Evolutionary conservation across 1,140 invertebrate species (phyloP), one percentile per base, ranked within the genome.

Genomic region (Papilio polytes): DNA sequence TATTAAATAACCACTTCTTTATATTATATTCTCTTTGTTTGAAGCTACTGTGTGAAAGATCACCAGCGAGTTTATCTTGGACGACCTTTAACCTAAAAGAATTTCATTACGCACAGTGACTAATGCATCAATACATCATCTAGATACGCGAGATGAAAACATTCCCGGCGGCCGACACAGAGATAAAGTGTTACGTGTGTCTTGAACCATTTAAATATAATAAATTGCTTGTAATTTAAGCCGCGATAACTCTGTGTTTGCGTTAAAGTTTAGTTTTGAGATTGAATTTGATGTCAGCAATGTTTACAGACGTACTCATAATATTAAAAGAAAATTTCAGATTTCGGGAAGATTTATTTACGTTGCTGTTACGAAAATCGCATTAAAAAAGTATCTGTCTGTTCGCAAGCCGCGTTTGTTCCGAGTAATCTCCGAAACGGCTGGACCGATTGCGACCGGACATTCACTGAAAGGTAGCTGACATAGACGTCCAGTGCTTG

Each of bases 51-150:
- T 59, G 48, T 78, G 51, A 78, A 78, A 56, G 22, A 78, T 78
- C 74, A 31, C 15, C 74, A 31, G 36, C 74, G 51, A 51, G 74
- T 77, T 77, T 77, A 77, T 77, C 53, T 80, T 66, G 13, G 22
- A 13, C 76, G 80, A 83, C 74, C 86, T 82, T 36, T 85, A 77
- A 87, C 83, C 86, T 72, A 36, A 78, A 83, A 56, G 31, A 56
- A 77, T 70, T 70, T 76, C 48, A 51, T 70, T 53, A 74, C 81
- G 83, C 86, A 80, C 81, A 36, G 48, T 85, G 86, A 90, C 84
- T 88, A 88, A 89, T 88, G 84, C 81, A 81, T 86, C 82, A 81
- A 88, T 88, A 88, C 81, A 79, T 87, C 84, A 85, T 84, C 81
- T 80, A 80, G 80, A 80, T 82, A 84, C 74, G 26, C 51, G 51